Base-by-base conservation (phyloP, 2,797 vertebrate species). In the Brachymystax lenok region DNA sequence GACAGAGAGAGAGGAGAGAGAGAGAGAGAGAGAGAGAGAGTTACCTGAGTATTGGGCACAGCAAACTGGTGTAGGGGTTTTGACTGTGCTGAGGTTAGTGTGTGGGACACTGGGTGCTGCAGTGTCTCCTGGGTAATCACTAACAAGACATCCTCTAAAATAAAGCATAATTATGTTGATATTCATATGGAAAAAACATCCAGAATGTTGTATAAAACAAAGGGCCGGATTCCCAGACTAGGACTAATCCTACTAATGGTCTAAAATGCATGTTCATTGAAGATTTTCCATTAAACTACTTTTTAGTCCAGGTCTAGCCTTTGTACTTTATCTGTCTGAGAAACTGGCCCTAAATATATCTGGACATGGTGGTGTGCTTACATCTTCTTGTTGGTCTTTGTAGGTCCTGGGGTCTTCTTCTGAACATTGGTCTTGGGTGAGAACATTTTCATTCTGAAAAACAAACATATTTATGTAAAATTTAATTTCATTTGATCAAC, bases 21-120 rank as follows among this genome's bases (percentile, higher is more conserved):
- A 33, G 30, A 33, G 30, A 33, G 30, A 33, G 30, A 33, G 30
- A 33, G 30, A 33, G 35, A 46, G 10, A 61, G 40, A 46, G 40
- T 46, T 72, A 98, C 97, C 96, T 79, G 96, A 97, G 88, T 95
- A 95, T 71, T 96, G 94, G 71, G 96, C 21, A 59, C 93, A 95
- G 79, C 73, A 87, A 66, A 96, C 68, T 21, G 94, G 87, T 2
- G 94, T 90, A n/a, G 90, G 79, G 78, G 84, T 92, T 68, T 54
- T 85, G 19, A 89, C 79, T 71, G 93, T 69, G 4, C 83, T 83
- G 5, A 94, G 80, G 73, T 89, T 84, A 79, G 64, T 85, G 17
- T 81, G 56, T 59, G 80, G 89, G 56, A 79, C 75, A 83, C 79
- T 80, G 4, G 96, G 96, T 71, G 91, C 90, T 69, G 59, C 71